Evolutionary conservation across 2,888 invertebrate species (phyloP).

Genomic region (Lymantria monacha): DNA sequence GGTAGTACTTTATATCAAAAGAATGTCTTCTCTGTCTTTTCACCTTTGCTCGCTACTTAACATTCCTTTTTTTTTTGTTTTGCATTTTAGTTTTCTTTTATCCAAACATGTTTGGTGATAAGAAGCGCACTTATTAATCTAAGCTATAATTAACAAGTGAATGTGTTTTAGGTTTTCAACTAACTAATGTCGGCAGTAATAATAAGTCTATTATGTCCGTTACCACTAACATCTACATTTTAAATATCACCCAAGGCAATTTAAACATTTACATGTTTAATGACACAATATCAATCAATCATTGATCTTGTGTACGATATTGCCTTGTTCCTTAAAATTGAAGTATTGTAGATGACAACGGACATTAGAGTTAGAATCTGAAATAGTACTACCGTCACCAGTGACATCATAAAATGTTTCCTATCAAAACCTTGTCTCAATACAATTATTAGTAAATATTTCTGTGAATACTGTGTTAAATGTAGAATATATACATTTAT

Average conservation of each 20-base stretch:
- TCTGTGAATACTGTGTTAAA: constrained; percentile 24
- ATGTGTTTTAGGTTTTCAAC: constrained; percentile 37
- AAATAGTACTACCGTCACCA: constrained; percentile 7
- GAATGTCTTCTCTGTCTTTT: constrained; percentile 59
- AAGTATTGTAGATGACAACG: too few species aligned
- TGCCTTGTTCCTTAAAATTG: too few species aligned
- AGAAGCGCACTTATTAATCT: constrained; percentile 44
- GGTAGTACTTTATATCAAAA: constrained; percentile 47
- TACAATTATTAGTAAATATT: constrained; percentile 27
- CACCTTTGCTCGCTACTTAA: constrained; percentile 71
- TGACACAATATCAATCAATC: neutral
- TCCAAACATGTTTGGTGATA: constrained; percentile 37
- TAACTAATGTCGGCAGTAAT: constrained; percentile 17
- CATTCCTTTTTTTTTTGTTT: constrained; percentile 59
- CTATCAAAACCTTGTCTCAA: constrained; percentile 40
- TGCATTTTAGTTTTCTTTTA: constrained; percentile 61
- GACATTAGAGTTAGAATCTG: neutral
- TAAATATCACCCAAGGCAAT: neutral
- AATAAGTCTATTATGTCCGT: too few species aligned
- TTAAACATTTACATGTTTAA: neutral
- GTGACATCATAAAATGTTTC: constrained; percentile 22
- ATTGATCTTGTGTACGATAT: too few species aligned
- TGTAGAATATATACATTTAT: constrained; percentile 30
- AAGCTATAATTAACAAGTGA: constrained; percentile 38
- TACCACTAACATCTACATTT: too few species aligned